Evolutionary conservation across 1,140 invertebrate genomes (phyloP), one percentile per base, ranked within the genome.

Genomic region (Temnothorax longispinosus): DNA sequence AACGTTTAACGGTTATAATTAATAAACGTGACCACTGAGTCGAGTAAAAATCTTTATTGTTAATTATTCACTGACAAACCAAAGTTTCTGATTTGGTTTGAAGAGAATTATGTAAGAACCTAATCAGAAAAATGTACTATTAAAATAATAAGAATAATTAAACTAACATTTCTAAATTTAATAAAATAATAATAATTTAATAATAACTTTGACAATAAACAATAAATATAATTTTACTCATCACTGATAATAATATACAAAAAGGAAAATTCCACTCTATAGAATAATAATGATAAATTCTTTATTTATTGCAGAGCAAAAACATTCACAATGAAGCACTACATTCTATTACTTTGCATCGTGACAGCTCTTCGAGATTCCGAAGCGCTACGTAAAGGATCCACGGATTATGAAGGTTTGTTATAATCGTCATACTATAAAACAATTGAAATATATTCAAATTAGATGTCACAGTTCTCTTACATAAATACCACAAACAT

Each of bases 391-490:
- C 75, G 10, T 21, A 82, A 69, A 47, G 87, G 80, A 35, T 87
- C 92, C 13, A 88, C 56, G 7, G 35, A 84, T 50, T 92, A 93
- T 62, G 92, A 92, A 92, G 92, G 92, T 93, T 69, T 85, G 76
- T 52, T 27, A 58, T 62, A 69, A 44, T 60, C 13, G 13, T 60
- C 4, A 50, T 56, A 18, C 27, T 27, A 27, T 47, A 21, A 21
- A 75, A 54, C 58, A 50, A 85, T 60, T 85, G 0, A 69, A 2
- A 67, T 13, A 27, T 27, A 52, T 54, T 52, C 44, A 5, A 58
- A 35, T 41, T 32, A 27, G 3, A 18, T 54, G 5, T 1, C 8
- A 54, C 41, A 50, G 11, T 56, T 27, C 27, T 27, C 27, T 27
- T 58, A 8, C 58, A 3, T 27, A 58, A 58, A n/a, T 27, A 54